phyloP scores from a whole-genome alignment of 2,888 invertebrate genomes.

The Thelaira solivaga region DNA sequence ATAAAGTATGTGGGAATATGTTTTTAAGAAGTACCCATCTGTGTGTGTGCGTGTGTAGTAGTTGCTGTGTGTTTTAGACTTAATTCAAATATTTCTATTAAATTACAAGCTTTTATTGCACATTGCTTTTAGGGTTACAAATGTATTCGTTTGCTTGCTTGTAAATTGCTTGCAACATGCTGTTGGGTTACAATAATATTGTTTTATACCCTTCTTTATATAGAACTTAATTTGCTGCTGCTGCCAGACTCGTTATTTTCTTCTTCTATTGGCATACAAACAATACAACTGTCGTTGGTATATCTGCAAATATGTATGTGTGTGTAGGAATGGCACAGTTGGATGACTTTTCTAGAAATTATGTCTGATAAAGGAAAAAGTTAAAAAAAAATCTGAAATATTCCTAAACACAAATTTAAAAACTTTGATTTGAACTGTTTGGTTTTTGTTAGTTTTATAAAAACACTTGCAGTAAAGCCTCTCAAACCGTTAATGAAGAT shows the following conservation, averaged over 20 bases:
- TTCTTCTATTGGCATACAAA: neutral
- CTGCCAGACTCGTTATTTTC: neutral
- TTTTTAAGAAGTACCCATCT: no score
- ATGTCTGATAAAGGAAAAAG: neutral
- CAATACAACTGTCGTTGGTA: neutral
- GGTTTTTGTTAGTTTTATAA: neutral
- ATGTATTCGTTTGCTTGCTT: conserved; percentile 14
- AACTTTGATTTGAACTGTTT: neutral
- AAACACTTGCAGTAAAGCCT: no score
- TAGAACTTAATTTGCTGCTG: conserved; percentile 37
- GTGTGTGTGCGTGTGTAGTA: neutral
- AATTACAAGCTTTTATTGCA: conserved; percentile 25
- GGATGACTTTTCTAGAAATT: conserved; percentile 5
- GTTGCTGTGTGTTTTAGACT: conserved; percentile 10
- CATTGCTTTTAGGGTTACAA: neutral
- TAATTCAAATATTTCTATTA: conserved; percentile 50
- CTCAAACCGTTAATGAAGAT: neutral
- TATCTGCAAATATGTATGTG: neutral
- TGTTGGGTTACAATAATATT: conserved; percentile 35
- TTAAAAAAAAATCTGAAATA: neutral
- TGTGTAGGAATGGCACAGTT: conserved; percentile 10
- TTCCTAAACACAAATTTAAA: neutral
- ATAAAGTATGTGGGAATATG: neutral
- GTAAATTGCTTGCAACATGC: conserved; percentile 39
- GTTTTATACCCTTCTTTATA: conserved; percentile 11